These are phyloP conservation scores for Dromococcyx pavoninus DNA, from an alignment of 2,797 vertebrate species.

Conservation along the genomic window DNA sequence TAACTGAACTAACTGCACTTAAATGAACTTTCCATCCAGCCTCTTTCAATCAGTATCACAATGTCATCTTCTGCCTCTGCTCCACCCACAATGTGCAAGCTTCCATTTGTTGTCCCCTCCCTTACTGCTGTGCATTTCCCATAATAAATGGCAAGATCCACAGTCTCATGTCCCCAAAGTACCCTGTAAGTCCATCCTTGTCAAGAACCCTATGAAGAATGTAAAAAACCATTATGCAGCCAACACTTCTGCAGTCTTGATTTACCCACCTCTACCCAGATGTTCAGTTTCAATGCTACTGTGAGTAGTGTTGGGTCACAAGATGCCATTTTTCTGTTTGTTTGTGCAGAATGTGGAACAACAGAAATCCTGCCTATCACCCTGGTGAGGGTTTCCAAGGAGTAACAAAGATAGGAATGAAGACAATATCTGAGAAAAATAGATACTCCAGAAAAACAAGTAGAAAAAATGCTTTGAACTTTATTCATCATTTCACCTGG, in stretches of 20 bases:
- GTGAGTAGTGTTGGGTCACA: not conserved
- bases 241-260: not conserved
- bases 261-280: not conserved
- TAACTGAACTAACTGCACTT: not conserved
- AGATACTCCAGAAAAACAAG: not conserved
- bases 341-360: not conserved
- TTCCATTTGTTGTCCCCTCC: not conserved
- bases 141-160: not conserved
- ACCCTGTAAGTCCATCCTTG: not conserved
- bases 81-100: not conserved
- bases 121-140: not conserved
- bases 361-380: not conserved
- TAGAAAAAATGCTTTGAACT: not conserved
- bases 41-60: not conserved
- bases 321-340: not conserved
- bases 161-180: not conserved
- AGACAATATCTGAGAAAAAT: not conserved
- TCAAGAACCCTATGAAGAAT: not conserved
- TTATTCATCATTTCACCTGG: not conserved
- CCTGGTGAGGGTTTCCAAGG: not conserved
- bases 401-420: not conserved
- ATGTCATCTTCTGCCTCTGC: not conserved
- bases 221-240: not conserved
- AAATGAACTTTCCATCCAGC: not conserved
- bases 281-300: not conserved